Base-by-base conservation (phyloP, 30 jellyfish, hydroid and myxozoan species). In the Morbakka virulenta region DNA sequence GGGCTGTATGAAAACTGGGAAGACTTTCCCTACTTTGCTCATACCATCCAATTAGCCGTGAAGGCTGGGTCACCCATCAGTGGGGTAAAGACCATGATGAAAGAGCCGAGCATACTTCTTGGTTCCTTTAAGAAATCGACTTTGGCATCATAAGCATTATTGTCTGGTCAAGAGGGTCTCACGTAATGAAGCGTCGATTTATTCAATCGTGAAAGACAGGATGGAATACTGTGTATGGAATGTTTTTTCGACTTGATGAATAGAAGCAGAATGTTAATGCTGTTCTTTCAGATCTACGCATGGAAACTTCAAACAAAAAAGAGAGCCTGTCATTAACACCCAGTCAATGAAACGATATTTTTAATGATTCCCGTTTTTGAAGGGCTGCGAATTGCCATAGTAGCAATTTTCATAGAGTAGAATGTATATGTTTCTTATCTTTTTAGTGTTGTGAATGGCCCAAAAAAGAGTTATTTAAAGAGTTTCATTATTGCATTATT, bases 31-130 rank as follows among this genome's bases (percentile, higher is more conserved):
- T 68, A 79, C 68, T 69, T 53, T 62, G 82, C 86, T 62, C 87
- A 82, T 31, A 82, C 82, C 3, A 63, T 82, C n/a, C 87, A 82
- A 67, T 35, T 81, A 23, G 93, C 93, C 25, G 74, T 81, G 30
- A 81, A 81, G 41, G 93, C 47, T 17, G 79, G 83, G 4, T 68
- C 70, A 14, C 79, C 84, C 13, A 69, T 67, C 33, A 72, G 70
- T 51, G 84, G 57, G 64, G 85, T 69, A 32, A 31, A 79, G 0
- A 28, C 27, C 31, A 6, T 48, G 50, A 64, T 50, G 24, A 66
- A 49, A 50, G 52, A 27, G 2, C 24, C 77, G 4, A 25, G 68
- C 50, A 67, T 53, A 69, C 49, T 79, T 34, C 82, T 48, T 24
- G 62, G 64, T 14, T 47, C 11, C 70, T 65, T 66, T 28, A 24